Conservation (phyloP, 1,140 invertebrate genomes). For the Battus philenor region DNA sequence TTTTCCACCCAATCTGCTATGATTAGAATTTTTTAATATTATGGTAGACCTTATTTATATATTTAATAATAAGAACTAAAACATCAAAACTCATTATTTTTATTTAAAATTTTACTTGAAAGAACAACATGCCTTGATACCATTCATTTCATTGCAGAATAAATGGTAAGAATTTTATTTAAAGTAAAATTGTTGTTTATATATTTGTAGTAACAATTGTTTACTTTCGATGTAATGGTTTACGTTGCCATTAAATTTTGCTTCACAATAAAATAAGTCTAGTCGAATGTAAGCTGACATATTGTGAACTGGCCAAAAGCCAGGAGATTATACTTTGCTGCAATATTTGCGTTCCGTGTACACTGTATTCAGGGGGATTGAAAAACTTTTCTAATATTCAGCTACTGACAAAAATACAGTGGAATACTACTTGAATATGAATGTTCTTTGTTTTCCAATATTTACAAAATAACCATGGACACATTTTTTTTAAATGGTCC, state of each 20-base stretch:
- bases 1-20: constrained; percentile 2
- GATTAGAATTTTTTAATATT: constrained; percentile 1
- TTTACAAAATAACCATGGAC: too few relatives aligned
- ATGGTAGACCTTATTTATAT: background rate
- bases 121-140: too few relatives aligned
- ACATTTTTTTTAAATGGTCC: too few relatives aligned
- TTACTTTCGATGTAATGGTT: too few relatives aligned
- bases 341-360: constrained; percentile 15
- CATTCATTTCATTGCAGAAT: too few relatives aligned
- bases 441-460: constrained; percentile 13
- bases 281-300: constrained; percentile 14
- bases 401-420: constrained; percentile 16
- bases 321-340: constrained; percentile 13
- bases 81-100: too few relatives aligned
- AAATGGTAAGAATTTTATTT: too few relatives aligned
- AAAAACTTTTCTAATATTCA: constrained; percentile 18
- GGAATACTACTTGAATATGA: constrained; percentile 12
- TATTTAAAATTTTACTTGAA: too few relatives aligned
- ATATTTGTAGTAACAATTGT: too few relatives aligned
- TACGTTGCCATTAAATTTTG: constrained; percentile 9
- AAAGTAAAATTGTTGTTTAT: too few relatives aligned
- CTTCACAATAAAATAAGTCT: constrained; percentile 6
- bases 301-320: constrained; percentile 13
- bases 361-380: constrained; percentile 10
- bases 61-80: too few relatives aligned